Evolutionary conservation across 2,797 vertebrate species (phyloP).

Genomic region (Cirrhinus mrigala): DNA sequence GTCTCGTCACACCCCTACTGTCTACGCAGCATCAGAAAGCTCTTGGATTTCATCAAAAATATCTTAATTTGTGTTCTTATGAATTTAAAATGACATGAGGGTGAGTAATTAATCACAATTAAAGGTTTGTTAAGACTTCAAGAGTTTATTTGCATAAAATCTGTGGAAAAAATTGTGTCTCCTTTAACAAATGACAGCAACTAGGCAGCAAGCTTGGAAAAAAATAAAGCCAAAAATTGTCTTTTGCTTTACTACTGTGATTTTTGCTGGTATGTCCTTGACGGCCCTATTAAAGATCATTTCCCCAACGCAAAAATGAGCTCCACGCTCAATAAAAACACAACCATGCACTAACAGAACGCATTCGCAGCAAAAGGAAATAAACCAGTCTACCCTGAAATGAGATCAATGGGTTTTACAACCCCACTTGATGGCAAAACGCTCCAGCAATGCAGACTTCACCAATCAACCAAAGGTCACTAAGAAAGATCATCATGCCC

Average conservation of each 20-base stretch:
- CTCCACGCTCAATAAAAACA: slow-evolving; percentile 38
- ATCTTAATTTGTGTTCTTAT: too few relatives aligned
- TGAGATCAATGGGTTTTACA: slow-evolving; percentile 51
- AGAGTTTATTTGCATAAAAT: slow-evolving; percentile 10
- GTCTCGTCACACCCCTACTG: too few relatives aligned
- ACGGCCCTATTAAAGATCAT: background rate
- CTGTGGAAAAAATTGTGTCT: background rate
- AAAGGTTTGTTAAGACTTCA: background rate
- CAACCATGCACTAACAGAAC: background rate
- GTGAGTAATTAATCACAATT: background rate
- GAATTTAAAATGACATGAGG: too few relatives aligned
- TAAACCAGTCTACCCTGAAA: slow-evolving; percentile 58
- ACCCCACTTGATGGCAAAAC: background rate
- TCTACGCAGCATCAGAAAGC: too few relatives aligned
- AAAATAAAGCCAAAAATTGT: background rate
- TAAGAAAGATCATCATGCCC: slow-evolving; percentile 10
- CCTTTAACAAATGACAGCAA: slow-evolving; percentile 10
- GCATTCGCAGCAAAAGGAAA: slow-evolving; percentile 15
- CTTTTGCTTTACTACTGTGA: background rate
- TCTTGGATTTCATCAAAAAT: too few relatives aligned
- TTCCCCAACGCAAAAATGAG: slow-evolving; percentile 9
- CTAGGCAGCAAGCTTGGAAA: background rate
- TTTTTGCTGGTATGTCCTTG: slow-evolving; percentile 19
- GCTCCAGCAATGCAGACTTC: slow-evolving; percentile 3
- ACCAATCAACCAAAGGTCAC: slow-evolving; percentile 28